Evolutionary conservation across 2,113 vertebrate species (phyloP).

Genomic region (Archilochus colubris): DNA sequence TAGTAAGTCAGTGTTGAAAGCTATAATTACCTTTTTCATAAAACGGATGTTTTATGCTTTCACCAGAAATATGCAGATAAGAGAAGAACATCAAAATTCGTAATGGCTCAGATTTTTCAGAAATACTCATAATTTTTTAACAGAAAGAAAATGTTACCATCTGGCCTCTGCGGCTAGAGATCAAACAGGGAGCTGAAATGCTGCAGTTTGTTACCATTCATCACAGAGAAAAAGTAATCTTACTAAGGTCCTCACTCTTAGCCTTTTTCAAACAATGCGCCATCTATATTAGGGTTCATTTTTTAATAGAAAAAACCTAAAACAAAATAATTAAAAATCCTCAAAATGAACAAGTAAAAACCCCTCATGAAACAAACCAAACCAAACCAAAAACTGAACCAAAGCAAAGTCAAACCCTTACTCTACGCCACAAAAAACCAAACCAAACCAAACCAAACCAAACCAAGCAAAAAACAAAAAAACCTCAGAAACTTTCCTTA

Average conservation of each 20-base stretch:
- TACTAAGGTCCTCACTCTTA: background rate
- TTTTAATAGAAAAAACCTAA: background rate
- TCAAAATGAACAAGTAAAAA: background rate
- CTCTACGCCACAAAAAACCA: too few species aligned
- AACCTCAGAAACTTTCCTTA: background rate
- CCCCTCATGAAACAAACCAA: too few species aligned
- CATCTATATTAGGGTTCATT: background rate
- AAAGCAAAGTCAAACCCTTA: too few species aligned
- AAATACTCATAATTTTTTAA: background rate
- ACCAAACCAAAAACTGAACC: too few species aligned
- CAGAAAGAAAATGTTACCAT: background rate
- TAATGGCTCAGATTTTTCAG: constrained; percentile 4
- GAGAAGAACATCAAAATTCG: constrained; percentile 2
- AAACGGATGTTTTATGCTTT: background rate
- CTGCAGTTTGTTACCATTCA: background rate
- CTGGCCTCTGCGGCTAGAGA: constrained; percentile 9
- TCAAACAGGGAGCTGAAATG: background rate
- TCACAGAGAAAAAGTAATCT: background rate
- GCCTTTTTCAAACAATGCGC: background rate
- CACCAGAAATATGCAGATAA: background rate
- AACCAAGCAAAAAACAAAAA: too few species aligned
- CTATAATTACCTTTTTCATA: background rate
- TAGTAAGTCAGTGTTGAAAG: background rate
- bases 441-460: too few species aligned
- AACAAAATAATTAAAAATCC: background rate